Evolutionary conservation across 92 coral and sea anemone species (phyloP).

Genomic region (Siderastrea siderea): DNA sequence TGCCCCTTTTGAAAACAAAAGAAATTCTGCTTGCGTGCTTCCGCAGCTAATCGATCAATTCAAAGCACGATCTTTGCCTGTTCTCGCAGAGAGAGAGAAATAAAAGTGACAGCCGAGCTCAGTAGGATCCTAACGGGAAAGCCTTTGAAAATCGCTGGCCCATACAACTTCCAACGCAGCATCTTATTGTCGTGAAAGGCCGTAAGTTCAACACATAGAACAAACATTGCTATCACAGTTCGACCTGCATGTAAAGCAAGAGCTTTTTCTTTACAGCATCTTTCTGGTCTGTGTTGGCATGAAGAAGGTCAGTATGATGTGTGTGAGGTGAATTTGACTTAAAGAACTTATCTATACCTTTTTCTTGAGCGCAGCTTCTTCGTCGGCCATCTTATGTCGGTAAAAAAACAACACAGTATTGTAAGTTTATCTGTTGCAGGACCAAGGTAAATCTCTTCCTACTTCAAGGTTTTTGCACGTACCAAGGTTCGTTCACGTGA

Average conservation of each 20-base stretch:
- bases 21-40: background rate
- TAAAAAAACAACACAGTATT: background rate
- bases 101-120: background rate
- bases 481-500: conserved; percentile 67
- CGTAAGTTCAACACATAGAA: conserved; percentile 6
- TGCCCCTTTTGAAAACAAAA: background rate
- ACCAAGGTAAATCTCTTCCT: background rate
- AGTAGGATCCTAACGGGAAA: background rate
- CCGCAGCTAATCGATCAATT: background rate
- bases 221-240: conserved; percentile 3
- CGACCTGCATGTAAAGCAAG: background rate
- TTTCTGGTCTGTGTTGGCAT: background rate
- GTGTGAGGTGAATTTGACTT: background rate
- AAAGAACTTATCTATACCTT: conserved; percentile 52
- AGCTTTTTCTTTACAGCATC: background rate
- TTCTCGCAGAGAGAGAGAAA: background rate
- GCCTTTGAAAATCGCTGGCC: conserved; percentile 3
- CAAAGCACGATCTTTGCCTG: background rate
- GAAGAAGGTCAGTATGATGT: background rate
- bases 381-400: conserved; percentile 68
- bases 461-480: background rate
- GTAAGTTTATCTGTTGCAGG: background rate
- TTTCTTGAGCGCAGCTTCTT: conserved; percentile 73
- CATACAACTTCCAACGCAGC: background rate
- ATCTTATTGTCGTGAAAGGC: background rate